Conservation (phyloP, 2,797 vertebrate species). For the Gymnocypris eckloni region DNA sequence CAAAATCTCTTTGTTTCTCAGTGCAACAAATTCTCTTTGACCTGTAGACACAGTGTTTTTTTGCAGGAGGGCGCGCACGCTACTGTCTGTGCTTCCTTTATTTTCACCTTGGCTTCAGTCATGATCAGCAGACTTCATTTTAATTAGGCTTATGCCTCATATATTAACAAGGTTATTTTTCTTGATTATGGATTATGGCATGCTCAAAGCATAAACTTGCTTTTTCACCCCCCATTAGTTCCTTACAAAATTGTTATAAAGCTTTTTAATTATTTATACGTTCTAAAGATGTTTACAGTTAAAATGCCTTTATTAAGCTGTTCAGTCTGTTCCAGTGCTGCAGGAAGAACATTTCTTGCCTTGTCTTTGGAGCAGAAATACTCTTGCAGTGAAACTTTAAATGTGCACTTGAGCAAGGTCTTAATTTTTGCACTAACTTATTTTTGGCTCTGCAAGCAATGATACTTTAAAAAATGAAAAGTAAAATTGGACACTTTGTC, state of each 20-base stretch:
- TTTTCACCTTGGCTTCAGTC: constrained; percentile 18
- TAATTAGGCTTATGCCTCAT: constrained; percentile 27
- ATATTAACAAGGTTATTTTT: constrained; percentile 20
- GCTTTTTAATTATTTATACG: constrained; percentile 37
- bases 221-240: constrained; percentile 16
- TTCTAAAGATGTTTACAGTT: constrained; percentile 45
- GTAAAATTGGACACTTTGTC: not conserved
- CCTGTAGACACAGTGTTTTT: not conserved
- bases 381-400: not conserved
- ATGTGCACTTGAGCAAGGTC: not conserved
- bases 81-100: not conserved
- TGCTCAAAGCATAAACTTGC: constrained; percentile 15
- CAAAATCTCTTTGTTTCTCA: not conserved
- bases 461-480: not conserved
- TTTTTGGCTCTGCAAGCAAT: constrained; percentile 3
- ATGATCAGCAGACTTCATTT: constrained; percentile 35
- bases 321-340: not conserved
- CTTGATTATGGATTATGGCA: constrained; percentile 33
- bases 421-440: not conserved
- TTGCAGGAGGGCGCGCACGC: not conserved
- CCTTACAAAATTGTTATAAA: not conserved
- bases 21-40: not conserved
- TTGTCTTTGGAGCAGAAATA: not conserved
- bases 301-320: constrained; percentile 39
- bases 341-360: not conserved